Base-by-base conservation (phyloP, 2,797 vertebrate species). In the Monodelphis domestica region DNA sequence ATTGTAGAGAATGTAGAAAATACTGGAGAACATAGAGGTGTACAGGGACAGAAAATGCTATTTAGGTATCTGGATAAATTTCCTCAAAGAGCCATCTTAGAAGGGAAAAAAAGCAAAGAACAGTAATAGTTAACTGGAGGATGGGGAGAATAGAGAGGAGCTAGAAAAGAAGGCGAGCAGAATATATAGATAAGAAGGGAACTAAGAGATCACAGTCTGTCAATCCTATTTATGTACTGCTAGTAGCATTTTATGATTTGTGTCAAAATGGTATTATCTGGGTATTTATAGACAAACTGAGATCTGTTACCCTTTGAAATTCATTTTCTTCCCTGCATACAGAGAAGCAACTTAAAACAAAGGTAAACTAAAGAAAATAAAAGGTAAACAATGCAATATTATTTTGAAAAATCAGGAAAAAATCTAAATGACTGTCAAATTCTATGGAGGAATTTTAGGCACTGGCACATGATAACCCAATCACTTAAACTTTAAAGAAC, bases 191-290 rank as follows among this genome's bases (percentile, higher is more conserved):
- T 54, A 54, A 54, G 17, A 45, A 54, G 63, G 38, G 63, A 45
- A 38, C n/a, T 24, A 15, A 54, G 53, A 53, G n/a, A 53, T 54
- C 53, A 54, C 2, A 50, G 17, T 15, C 2, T 38, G 0, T 24
- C 94, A 95, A 93, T 94, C 93, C 45, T 59, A 93, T 96, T 94
- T 96, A 88, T 52, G 7, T 54, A 92, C 45, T 94, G 92, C 38
- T 94, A 95, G 24, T 28, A 78, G 89, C n/a, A 51, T 96, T 95
- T 96, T 93, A 90, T 91, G 33, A 89, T 94, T 92, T 95, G 89
- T 95, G 97, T 97, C 93, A 94, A 97, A 97, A 96, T 91, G 90
- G 50, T 54, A 92, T 89, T 95, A 97, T 93, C 94, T 93, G 91
- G 96, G 95, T 96, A 97, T 96, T 98, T 97, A 91, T n/a, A 96